Evolutionary conservation across 2,888 invertebrate species (phyloP).

Genomic region (Terebella lapidaria): DNA sequence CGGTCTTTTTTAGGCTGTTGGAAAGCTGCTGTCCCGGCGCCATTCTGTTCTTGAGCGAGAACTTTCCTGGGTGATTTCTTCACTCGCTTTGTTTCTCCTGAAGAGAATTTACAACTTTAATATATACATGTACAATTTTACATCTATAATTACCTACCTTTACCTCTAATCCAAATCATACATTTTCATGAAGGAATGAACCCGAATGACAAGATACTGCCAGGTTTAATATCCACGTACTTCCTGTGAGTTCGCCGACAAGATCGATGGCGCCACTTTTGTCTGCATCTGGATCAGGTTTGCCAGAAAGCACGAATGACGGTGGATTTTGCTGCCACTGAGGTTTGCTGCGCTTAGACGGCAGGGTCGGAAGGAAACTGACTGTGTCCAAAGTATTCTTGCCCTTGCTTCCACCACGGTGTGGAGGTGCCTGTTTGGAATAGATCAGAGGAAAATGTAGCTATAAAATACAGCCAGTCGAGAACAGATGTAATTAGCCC

Average conservation of each 20-base stretch:
- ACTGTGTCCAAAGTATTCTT: neutral
- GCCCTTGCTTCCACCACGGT: neutral
- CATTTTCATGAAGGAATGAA: no score
- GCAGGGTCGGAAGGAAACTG: conserved; percentile 49
- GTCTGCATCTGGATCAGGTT: conserved; percentile 31
- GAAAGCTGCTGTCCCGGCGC: conserved; percentile 8
- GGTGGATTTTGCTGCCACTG: conserved; percentile 49
- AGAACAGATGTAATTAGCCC: no score
- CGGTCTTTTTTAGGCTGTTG: conserved; percentile 58
- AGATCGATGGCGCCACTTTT: conserved; percentile 41
- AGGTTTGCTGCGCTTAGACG: conserved; percentile 47
- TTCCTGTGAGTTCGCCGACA: conserved; percentile 45
- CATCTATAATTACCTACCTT: no score
- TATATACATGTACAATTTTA: no score
- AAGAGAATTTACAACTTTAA: no score
- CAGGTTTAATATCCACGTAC: conserved; percentile 41
- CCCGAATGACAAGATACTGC: no score
- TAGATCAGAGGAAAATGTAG: no score
- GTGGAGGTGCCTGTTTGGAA: no score
- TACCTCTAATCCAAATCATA: no score
- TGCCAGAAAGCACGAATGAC: conserved; percentile 42
- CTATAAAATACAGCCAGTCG: no score
- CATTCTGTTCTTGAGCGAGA: conserved; percentile 6
- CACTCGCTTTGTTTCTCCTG: conserved; percentile 36
- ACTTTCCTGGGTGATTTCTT: conserved; percentile 11